Conservation (phyloP, 2,888 invertebrate genomes). For the Biston stratarius region DNA sequence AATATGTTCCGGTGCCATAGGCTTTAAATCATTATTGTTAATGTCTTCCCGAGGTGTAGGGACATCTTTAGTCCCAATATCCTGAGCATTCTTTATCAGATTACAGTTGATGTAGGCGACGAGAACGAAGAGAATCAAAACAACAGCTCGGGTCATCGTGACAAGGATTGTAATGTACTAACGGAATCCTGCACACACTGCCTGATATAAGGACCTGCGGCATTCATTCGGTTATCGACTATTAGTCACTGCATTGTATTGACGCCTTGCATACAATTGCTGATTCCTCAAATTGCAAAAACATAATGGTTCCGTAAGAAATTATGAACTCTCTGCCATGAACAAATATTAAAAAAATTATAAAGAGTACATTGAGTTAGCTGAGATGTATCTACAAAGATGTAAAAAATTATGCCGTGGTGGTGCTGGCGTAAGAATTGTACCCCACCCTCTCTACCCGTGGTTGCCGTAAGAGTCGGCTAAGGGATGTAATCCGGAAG, state of each 20-base stretch:
- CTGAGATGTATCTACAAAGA: no score
- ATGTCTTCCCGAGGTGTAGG: slow-evolving; percentile 38
- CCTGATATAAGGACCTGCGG: slow-evolving; percentile 36
- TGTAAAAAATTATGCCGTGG: no score
- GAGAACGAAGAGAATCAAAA: slow-evolving; percentile 47
- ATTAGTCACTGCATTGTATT: slow-evolving; percentile 22
- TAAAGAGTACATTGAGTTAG: no score
- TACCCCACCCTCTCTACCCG: no score
- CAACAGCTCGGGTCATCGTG: slow-evolving; percentile 45
- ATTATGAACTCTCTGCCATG: no score
- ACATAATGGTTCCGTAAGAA: neutral
- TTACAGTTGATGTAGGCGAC: slow-evolving; percentile 54
- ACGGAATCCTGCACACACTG: slow-evolving; percentile 29
- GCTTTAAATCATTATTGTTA: slow-evolving; percentile 23
- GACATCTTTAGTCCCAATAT: slow-evolving; percentile 43
- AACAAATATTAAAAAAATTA: no score
- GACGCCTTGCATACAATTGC: slow-evolving; percentile 9
- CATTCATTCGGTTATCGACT: slow-evolving; percentile 23
- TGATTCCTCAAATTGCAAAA: slow-evolving; percentile 2
- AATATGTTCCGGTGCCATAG: slow-evolving; percentile 3
- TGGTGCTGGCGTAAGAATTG: no score
- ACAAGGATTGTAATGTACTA: slow-evolving; percentile 30
- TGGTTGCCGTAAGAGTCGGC: no score
- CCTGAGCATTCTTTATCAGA: slow-evolving; percentile 50
- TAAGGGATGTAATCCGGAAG: no score